Evolutionary conservation across 1,140 invertebrate genomes (phyloP), one percentile per base, ranked within the genome.

Genomic region (Drosophila kohkoa): DNA sequence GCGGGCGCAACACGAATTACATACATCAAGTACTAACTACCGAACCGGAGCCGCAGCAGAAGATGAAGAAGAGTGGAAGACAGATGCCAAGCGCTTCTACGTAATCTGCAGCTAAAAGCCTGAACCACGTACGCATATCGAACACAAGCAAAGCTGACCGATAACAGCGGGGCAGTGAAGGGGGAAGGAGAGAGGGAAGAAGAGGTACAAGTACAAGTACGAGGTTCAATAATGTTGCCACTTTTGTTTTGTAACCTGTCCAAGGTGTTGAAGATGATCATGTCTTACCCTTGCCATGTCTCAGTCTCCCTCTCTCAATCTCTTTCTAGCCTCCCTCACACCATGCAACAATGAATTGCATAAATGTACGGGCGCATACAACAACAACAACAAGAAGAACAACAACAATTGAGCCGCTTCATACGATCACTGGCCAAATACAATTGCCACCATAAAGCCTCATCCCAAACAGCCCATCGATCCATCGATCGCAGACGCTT

Each of bases 241-340:
- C 88, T 90, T 90, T 90, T 90, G 87, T 90, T 90, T 90, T 90
- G 87, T 90, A 90, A 90, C 87, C 88, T 90, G 87, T 90, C 88
- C 80, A 72, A 90, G 88, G 88, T 90, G 88, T 90, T 90, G 88
- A 90, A 90, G 88, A 90, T 90, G 87, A 90, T 90, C 88, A 87
- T 90, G 82, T 86, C 71, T 77, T n/a, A n/a, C n/a, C n/a, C n/a
- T n/a, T n/a, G n/a, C n/a, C n/a, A n/a, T n/a, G 82, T 86, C 71
- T 77, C 60, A 49, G 43, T 38, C 10, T 51, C 25, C 30, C 16
- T 32, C 28, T 62, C 3, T 20, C 20, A 35, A 10, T 45, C 10
- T 52, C 35, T 16, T 28, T 25, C 32, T 52, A 16, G 32, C 28
- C 58, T 63, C 28, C 28, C 48, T 66, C 59, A 35, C 58, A 45